phyloP scores from a whole-genome alignment of 2,888 invertebrate genomes.

The Amphipoea lucens region DNA sequence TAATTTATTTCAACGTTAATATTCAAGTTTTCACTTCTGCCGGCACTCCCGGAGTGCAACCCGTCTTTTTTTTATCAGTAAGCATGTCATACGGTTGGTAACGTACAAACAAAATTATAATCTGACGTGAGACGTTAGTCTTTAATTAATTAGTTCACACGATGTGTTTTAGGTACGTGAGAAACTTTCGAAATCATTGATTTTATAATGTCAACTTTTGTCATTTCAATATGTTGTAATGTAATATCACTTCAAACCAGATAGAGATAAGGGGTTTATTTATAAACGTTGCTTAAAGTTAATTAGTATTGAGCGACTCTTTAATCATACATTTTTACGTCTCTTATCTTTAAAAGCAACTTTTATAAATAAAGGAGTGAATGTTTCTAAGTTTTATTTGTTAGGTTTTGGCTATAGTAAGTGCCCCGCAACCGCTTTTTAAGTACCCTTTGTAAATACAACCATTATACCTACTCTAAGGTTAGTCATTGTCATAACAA shows the following conservation, averaged over 20 bases:
- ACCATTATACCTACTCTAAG: neutral
- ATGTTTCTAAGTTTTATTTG: neutral
- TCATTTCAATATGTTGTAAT: neutral
- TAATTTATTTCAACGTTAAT: too few relatives aligned
- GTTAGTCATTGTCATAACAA: too few relatives aligned
- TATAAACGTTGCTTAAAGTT: neutral
- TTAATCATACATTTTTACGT: neutral
- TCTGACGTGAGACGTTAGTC: conserved; percentile 34
- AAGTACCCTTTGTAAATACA: neutral
- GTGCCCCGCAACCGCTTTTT: neutral
- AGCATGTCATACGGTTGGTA: neutral
- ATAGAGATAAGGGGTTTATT: neutral
- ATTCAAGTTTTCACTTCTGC: too few relatives aligned
- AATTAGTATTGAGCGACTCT: too few relatives aligned
- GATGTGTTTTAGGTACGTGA: conserved; percentile 23
- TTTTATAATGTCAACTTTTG: neutral
- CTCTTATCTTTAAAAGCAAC: neutral
- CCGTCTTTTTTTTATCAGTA: conserved; percentile 19
- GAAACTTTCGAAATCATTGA: conserved; percentile 31
- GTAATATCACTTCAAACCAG: neutral
- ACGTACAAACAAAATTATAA: conserved; percentile 7
- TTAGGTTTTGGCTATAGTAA: neutral
- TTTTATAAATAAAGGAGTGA: neutral
- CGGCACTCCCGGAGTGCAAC: too few relatives aligned
- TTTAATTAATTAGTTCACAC: conserved; percentile 36